Conservation (phyloP, 2,797 vertebrate species). For the Sphenodon punctatus region DNA sequence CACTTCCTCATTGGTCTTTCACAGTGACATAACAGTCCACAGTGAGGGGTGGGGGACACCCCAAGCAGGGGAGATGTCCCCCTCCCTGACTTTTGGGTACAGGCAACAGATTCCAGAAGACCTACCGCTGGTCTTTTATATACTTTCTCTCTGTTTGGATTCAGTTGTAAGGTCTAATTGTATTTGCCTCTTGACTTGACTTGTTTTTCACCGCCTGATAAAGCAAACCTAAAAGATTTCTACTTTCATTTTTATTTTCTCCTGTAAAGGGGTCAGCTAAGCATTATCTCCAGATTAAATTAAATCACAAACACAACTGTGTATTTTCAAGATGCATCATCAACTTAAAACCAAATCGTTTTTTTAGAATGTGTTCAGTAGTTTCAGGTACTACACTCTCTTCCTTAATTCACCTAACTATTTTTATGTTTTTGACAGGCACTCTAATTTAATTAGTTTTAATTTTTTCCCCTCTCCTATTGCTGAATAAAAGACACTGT, state of each 20-base stretch:
- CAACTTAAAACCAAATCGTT: background rate
- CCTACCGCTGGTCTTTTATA: too few relatives aligned
- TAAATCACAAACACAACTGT: background rate
- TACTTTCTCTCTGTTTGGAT: background rate
- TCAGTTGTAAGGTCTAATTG: background rate
- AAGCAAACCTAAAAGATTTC: background rate
- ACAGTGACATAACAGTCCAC: too few relatives aligned
- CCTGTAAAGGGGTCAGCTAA: background rate
- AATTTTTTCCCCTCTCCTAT: background rate
- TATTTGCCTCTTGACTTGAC: slow-evolving; percentile 1
- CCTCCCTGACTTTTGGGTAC: too few relatives aligned
- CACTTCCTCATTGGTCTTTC: too few relatives aligned
- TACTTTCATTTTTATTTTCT: background rate
- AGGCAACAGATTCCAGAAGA: too few relatives aligned
- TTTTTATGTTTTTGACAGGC: background rate
- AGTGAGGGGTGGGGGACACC: too few relatives aligned
- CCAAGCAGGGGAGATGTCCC: too few relatives aligned
- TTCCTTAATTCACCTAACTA: background rate
- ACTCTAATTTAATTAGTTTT: slow-evolving; percentile 7
- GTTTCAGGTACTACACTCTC: slow-evolving; percentile 1
- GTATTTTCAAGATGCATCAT: background rate
- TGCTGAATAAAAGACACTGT: slow-evolving; percentile 17
- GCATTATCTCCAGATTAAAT: slow-evolving; percentile 2
- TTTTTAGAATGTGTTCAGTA: slow-evolving; percentile 13
- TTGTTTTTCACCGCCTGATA: too few relatives aligned